Conservation (phyloP, 2,797 vertebrate genomes). For the Cossypha dichroa region DNA sequence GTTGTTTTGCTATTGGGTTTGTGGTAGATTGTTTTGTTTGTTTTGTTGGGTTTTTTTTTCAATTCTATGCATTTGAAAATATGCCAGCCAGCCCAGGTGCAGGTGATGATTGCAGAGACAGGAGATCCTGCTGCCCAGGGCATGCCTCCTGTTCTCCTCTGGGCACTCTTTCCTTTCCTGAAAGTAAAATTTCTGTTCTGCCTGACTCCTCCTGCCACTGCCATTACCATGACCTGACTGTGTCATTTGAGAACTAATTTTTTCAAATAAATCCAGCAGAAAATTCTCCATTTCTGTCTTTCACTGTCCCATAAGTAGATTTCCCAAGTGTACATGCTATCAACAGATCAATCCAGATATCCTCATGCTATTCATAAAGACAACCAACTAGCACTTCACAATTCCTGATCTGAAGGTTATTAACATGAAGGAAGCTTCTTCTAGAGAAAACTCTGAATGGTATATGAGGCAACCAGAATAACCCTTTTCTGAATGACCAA, state of each 20-base stretch:
- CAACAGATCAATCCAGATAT: neutral
- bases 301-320: neutral
- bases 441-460: neutral
- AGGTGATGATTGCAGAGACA: neutral
- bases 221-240: neutral
- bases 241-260: neutral
- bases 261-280: neutral
- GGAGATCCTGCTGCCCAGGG: neutral
- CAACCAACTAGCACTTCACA: neutral
- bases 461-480: neutral
- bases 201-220: neutral
- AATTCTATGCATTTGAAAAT: neutral
- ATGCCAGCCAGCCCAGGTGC: neutral
- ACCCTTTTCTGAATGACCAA: neutral
- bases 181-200: neutral
- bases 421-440: neutral
- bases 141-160: rapidly evolving
- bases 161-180: neutral
- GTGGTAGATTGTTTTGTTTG: rapidly evolving
- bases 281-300: neutral
- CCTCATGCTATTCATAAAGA: neutral
- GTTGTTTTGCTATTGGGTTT: neutral
- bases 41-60: neutral
- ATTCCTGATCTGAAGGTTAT: neutral
- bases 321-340: neutral